phyloP scores from a whole-genome alignment of 2,797 vertebrate species.

The Tarsius wallacei region DNA sequence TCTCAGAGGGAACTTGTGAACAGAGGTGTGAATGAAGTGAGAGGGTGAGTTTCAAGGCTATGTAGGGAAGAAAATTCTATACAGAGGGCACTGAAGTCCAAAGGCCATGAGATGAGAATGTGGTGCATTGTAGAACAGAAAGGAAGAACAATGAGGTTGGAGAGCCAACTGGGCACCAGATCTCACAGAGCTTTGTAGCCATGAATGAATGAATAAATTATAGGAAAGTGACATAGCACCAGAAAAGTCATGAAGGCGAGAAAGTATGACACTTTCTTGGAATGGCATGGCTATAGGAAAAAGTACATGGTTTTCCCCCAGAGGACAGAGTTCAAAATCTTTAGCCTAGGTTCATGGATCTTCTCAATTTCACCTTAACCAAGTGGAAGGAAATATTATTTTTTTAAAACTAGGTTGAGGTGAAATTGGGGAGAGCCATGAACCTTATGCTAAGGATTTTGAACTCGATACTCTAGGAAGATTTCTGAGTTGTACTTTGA shows the following conservation, averaged over 20 bases:
- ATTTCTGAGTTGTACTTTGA: not conserved
- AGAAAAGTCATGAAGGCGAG: not conserved
- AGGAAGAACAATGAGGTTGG: not conserved
- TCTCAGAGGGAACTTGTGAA: not conserved
- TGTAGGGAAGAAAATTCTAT: not conserved
- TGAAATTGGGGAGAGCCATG: not conserved
- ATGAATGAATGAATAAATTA: not conserved
- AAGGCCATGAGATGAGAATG: not conserved
- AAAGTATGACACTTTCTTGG: not conserved
- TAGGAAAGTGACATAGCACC: not conserved
- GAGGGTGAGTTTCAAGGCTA: not conserved
- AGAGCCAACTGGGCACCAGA: not conserved
- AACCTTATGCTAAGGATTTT: not conserved
- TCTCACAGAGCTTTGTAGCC: not conserved
- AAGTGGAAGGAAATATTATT: not conserved
- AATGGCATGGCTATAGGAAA: not conserved
- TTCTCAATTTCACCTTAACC: not conserved
- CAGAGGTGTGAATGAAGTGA: not conserved
- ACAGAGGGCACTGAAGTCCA: not conserved
- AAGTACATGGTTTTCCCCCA: not conserved
- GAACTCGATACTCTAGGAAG: not conserved
- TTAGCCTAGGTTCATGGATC: not conserved
- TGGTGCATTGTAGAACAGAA: too few relatives aligned
- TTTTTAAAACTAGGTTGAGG: not conserved
- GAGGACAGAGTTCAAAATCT: not conserved